Evolutionary conservation across 1,140 invertebrate species (phyloP).

Genomic region (Drosophila varians): DNA sequence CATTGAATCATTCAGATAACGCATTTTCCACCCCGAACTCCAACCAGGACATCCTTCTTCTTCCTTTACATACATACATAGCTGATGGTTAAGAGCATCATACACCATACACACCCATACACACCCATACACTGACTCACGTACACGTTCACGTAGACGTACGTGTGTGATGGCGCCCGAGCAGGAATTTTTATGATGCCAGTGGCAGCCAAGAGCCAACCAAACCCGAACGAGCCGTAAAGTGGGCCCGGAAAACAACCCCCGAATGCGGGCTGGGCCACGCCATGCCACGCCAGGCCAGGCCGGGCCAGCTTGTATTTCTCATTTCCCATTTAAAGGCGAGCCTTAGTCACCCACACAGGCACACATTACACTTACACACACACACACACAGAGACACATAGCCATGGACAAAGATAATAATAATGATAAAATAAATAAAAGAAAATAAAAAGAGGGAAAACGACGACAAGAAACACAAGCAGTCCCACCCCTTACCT

Average conservation of each 20-base stretch:
- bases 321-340: constrained; percentile 44
- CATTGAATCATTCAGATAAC: constrained; percentile 57
- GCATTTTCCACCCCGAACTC: constrained; percentile 69
- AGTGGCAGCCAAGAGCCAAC: constrained; percentile 76
- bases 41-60: constrained; percentile 11
- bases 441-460: constrained; percentile 66
- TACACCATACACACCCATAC: constrained; percentile 49
- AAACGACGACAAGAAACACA: constrained; percentile 19
- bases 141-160: neutral
- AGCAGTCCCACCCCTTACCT: neutral
- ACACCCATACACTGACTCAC: constrained; percentile 17
- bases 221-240: constrained; percentile 77
- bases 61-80: constrained; percentile 44
- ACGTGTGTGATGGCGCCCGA: constrained; percentile 24
- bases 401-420: constrained; percentile 80
- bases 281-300: too few species aligned
- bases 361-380: constrained; percentile 11
- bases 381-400: constrained; percentile 29
- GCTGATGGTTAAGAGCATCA: constrained; percentile 77
- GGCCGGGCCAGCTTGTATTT: constrained; percentile 52
- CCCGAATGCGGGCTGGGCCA: constrained; percentile 30
- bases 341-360: constrained; percentile 25
- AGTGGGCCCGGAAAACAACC: constrained; percentile 74
- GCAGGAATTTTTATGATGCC: constrained; percentile 69
- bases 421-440: constrained; percentile 82